Conservation (phyloP, 2,888 invertebrate genomes). For the Caenorhabditis afra region DNA sequence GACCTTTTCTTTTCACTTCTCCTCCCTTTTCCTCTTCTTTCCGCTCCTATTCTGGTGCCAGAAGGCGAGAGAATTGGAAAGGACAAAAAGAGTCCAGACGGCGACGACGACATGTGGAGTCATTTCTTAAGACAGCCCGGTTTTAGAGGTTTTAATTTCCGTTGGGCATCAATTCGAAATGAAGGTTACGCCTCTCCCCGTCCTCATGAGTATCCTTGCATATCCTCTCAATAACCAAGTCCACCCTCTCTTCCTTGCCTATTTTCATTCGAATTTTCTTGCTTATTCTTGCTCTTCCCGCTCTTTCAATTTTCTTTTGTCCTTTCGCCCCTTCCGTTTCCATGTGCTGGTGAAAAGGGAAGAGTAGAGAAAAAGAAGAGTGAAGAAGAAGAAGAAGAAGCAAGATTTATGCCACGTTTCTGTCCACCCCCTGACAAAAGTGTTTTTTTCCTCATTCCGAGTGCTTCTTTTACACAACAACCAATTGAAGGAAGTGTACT, state of each 20-base stretch:
- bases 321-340: slow-evolving; percentile 16
- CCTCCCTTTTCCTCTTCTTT: no score
- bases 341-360: background rate
- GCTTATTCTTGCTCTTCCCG: slow-evolving; percentile 20
- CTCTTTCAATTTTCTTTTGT: slow-evolving; percentile 32
- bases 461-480: background rate
- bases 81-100: background rate
- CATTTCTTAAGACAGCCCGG: slow-evolving; percentile 19
- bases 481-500: slow-evolving; percentile 15
- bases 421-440: no score
- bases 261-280: slow-evolving; percentile 27
- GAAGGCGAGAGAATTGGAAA: no score
- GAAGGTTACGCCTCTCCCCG: slow-evolving; percentile 34
- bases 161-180: slow-evolving; percentile 41
- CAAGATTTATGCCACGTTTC: slow-evolving; percentile 2
- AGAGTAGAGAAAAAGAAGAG: no score
- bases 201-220: slow-evolving; percentile 25
- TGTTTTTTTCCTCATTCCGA: slow-evolving; percentile 6
- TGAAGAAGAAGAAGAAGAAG: no score
- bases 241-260: slow-evolving; percentile 25
- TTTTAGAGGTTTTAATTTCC: slow-evolving; percentile 42
- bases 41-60: no score
- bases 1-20: no score
- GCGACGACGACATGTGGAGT: background rate
- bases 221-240: slow-evolving; percentile 40